These are phyloP conservation scores for Yoshiicerus persimilis DNA, from an alignment of 1,140 invertebrate species.

Conservation along the genomic window DNA sequence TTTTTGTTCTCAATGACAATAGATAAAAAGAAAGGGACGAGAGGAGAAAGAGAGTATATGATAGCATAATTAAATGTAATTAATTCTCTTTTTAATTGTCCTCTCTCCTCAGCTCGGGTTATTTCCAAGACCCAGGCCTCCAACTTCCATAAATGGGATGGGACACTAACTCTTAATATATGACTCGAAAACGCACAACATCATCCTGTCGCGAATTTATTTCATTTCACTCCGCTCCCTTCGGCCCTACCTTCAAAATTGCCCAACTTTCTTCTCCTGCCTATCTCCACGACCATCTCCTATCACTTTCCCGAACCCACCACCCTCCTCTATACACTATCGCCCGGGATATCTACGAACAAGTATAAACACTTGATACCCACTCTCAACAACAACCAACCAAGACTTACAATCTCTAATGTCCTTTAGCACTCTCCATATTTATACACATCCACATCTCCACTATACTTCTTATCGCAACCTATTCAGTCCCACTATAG, in stretches of 20 bases:
- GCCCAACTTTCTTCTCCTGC: background rate
- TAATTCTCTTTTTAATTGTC: constrained; percentile 50
- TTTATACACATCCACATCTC: background rate
- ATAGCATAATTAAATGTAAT: constrained; percentile 50
- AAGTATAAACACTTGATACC: background rate
- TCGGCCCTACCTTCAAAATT: constrained; percentile 3
- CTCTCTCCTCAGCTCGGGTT: constrained; percentile 39
- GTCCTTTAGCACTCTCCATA: background rate
- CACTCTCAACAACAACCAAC: background rate
- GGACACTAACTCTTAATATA: constrained; percentile 38
- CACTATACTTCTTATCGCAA: too few species aligned
- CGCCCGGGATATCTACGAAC: background rate
- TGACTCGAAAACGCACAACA: constrained; percentile 25
- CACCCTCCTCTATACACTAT: too few species aligned
- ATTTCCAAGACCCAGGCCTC: constrained; percentile 31
- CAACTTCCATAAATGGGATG: constrained; percentile 28
- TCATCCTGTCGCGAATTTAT: constrained; percentile 31
- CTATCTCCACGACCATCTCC: background rate
- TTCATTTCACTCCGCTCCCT: constrained; percentile 32
- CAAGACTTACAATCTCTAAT: background rate
- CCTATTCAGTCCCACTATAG: too few species aligned
- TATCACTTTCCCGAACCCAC: background rate
- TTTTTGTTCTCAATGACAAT: constrained; percentile 40
- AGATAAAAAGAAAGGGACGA: constrained; percentile 35
- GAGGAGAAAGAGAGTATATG: constrained; percentile 39